phyloP scores from a whole-genome alignment of 2,888 invertebrate species.

The Drosophila sordidula region DNA sequence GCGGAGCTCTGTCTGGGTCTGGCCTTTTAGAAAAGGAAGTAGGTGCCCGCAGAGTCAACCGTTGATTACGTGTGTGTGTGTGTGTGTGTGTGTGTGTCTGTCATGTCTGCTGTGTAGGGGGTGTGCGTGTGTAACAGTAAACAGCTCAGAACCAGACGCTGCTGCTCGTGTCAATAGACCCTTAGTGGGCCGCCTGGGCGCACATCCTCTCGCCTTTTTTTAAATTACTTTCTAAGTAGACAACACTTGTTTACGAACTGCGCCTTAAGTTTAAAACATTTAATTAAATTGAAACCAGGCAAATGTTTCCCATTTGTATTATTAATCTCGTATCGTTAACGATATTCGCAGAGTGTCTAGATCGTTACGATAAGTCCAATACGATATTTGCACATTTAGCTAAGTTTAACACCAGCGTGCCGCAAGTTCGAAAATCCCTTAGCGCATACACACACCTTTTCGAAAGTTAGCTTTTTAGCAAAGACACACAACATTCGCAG shows the following conservation, averaged over 20 bases:
- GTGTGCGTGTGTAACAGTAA: conserved; percentile 10
- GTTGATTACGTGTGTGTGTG: conserved; percentile 9
- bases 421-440: neutral
- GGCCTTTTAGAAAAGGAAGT: conserved; percentile 68
- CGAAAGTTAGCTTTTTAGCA: conserved; percentile 5
- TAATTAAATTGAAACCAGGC: neutral
- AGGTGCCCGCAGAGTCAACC: conserved; percentile 54
- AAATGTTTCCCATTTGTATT: neutral
- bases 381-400: conserved; percentile 1
- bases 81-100: conserved; percentile 16
- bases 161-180: conserved; percentile 65
- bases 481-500: conserved; percentile 8
- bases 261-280: neutral
- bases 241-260: neutral
- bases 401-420: neutral
- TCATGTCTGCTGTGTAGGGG: conserved; percentile 8
- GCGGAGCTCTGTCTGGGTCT: conserved; percentile 60
- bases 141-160: conserved; percentile 24
- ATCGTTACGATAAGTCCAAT: neutral
- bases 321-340: conserved; percentile 3
- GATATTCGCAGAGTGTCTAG: conserved; percentile 1
- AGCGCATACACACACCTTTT: neutral
- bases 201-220: too few relatives aligned
- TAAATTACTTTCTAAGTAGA: neutral
- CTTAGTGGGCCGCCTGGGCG: conserved; percentile 12